Base-by-base conservation (phyloP, 1,140 invertebrate species). In the Heterodera carotae region DNA sequence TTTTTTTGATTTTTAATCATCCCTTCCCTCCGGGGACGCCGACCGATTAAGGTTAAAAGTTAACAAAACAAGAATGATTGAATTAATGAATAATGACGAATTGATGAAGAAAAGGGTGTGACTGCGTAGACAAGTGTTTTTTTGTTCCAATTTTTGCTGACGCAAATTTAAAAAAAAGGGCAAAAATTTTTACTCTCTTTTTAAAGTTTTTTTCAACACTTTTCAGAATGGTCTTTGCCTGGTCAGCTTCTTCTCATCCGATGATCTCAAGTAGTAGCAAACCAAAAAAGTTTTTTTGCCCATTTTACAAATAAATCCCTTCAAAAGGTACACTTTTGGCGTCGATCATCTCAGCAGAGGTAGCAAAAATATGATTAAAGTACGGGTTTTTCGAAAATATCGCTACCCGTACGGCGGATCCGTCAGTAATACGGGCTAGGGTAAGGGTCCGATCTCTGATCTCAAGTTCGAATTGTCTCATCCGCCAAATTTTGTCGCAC, bases 241-340 rank as follows among this genome's bases (percentile, higher is more conserved):
- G 56, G 64, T 82, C 53, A 82, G 82, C 34, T 86, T 86, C 75
- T 86, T 87, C 77, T 81, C 86, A 3, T 75, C 85, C 34, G 86
- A 87, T 53, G 85, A 87, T 74, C 79, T 87, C 56, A 78, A 79
- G 76, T 87, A 84, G 39, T 83, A n/a, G n/a, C 34, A 75, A 56
- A 15, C 34, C 79, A 59, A 84, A 82, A 84, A 78, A 78, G 36
- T 22, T 36, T 48, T 36, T 71, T 71, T 36, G 34, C 12, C 27
- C 69, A 59, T 34, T 72, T 72, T 72, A 0, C 71, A 22, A 48
- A 43, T 43, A 43, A 75, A 62, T 33, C 18, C 22, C 56, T 22
- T 56, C 4, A 22, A 8, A 56, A 56, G 25, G 34, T 59, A 76
- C 53, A 76, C 62, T 29, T 77, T 77, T 60, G 68, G 62, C 39